Conservation (phyloP, 2,888 invertebrate genomes). For the Lithosia quadra region DNA sequence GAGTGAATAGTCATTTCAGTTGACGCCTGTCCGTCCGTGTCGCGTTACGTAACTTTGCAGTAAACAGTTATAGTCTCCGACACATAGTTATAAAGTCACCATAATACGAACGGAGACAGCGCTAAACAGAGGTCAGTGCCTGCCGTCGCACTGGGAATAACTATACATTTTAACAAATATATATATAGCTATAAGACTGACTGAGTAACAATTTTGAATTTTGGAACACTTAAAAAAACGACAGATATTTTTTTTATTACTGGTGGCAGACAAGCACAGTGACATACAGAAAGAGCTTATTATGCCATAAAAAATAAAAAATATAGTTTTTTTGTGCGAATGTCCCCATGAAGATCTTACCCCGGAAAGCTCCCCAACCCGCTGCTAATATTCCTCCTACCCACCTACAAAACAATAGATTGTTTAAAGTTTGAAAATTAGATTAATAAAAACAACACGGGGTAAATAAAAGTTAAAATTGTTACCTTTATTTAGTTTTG, state of each 20-base stretch:
- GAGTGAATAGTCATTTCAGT: slow-evolving; percentile 67
- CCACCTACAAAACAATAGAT: too few species aligned
- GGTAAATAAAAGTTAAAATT: too few species aligned
- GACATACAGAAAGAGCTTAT: too few species aligned
- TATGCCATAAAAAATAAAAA: not conserved
- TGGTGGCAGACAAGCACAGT: too few species aligned
- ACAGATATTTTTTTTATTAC: not conserved
- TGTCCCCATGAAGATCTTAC: too few species aligned
- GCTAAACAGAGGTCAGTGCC: slow-evolving; percentile 83
- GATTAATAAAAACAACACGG: too few species aligned
- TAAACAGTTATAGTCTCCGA: slow-evolving; percentile 18
- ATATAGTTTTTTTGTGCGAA: too few species aligned
- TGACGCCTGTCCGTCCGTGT: slow-evolving; percentile 75
- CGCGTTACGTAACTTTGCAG: slow-evolving; percentile 33
- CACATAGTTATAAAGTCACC: slow-evolving; percentile 20
- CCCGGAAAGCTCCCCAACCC: too few species aligned
- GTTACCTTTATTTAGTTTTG: not conserved
- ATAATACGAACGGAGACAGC: slow-evolving; percentile 72
- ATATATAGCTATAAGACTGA: not conserved
- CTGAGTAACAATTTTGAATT: not conserved
- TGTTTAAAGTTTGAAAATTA: not conserved
- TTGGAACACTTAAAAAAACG: not conserved
- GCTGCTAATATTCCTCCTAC: too few species aligned
- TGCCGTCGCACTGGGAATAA: slow-evolving; percentile 63
- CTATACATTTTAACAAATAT: slow-evolving; percentile 45